These are phyloP conservation scores for Trachurus trachurus DNA, from an alignment of 2,797 vertebrate species.

Conservation along the genomic window DNA sequence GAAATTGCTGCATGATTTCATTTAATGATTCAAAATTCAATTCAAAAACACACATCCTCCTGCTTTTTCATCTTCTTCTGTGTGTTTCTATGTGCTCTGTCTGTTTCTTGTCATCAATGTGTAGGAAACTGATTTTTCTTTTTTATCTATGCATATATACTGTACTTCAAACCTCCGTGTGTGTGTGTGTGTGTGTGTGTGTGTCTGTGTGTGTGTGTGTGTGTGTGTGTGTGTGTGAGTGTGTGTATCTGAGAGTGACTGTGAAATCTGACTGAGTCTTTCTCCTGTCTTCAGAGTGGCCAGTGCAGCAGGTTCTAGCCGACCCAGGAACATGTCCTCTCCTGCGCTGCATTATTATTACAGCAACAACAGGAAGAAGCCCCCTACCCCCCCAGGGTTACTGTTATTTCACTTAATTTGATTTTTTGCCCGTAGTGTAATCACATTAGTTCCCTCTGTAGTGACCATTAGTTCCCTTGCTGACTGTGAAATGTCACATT, in stretches of 20 bases:
- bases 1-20: neutral
- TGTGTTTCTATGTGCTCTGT: slow-evolving; percentile 33
- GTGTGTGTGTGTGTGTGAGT: neutral
- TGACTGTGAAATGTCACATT: slow-evolving; percentile 14
- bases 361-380: slow-evolving; percentile 81
- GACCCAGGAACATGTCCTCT: slow-evolving; percentile 82
- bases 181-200: too few relatives aligned
- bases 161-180: neutral
- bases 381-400: slow-evolving; percentile 75
- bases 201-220: too few relatives aligned
- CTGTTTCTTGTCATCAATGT: neutral
- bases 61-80: neutral
- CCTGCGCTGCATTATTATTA: slow-evolving; percentile 83
- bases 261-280: slow-evolving; percentile 59
- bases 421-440: slow-evolving; percentile 15
- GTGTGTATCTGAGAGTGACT: neutral
- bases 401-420: slow-evolving; percentile 47
- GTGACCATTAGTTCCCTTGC: neutral
- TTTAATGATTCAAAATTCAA: neutral
- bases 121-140: neutral
- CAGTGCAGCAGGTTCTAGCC: slow-evolving; percentile 75
- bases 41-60: neutral
- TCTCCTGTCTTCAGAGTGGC: slow-evolving; percentile 77
- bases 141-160: neutral
- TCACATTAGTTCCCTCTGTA: neutral